A percentile compares a stretch with the other conserved stretches of the same genome.
Conservation (phyloP, 1,140 invertebrate genomes). For the Cydia pomonella region DNA sequence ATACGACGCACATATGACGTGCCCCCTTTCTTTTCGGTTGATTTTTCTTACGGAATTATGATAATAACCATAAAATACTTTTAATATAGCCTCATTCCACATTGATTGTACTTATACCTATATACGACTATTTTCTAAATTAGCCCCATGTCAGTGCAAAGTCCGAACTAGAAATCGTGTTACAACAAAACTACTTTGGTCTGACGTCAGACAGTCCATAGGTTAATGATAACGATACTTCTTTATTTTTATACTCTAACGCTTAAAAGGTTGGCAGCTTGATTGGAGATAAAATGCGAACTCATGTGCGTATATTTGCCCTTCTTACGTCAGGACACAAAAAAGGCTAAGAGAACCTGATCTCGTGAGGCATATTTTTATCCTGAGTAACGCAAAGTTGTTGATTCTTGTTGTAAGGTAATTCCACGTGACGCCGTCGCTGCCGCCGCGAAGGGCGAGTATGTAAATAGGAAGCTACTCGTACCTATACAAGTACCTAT, state of each 20-base stretch:
- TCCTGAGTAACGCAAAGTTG: background rate
- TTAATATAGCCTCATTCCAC: too few relatives aligned
- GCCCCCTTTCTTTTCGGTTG: too few relatives aligned
- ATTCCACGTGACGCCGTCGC: too few relatives aligned
- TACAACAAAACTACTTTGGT: background rate
- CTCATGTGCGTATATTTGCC: background rate
- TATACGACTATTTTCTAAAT: too few relatives aligned
- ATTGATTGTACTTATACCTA: too few relatives aligned
- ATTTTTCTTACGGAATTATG: too few relatives aligned
- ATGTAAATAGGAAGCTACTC: too few relatives aligned
- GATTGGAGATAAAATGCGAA: background rate
- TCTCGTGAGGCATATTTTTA: background rate
- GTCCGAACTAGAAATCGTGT: background rate
- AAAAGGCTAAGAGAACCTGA: background rate
- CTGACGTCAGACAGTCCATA: background rate
- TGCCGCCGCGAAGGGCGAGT: too few relatives aligned
- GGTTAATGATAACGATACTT: background rate
- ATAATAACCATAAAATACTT: too few relatives aligned
- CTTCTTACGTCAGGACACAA: background rate
- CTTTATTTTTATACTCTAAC: background rate
- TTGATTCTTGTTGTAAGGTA: background rate
- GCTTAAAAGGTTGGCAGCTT: background rate
- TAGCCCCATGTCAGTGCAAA: background rate
- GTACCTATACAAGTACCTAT: too few relatives aligned
- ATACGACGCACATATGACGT: too few relatives aligned